Percentiles rank a stretch among this genome's conserved stretches.
Conservation (phyloP, 1,140 invertebrate genomes). For the Pinna nobilis region DNA sequence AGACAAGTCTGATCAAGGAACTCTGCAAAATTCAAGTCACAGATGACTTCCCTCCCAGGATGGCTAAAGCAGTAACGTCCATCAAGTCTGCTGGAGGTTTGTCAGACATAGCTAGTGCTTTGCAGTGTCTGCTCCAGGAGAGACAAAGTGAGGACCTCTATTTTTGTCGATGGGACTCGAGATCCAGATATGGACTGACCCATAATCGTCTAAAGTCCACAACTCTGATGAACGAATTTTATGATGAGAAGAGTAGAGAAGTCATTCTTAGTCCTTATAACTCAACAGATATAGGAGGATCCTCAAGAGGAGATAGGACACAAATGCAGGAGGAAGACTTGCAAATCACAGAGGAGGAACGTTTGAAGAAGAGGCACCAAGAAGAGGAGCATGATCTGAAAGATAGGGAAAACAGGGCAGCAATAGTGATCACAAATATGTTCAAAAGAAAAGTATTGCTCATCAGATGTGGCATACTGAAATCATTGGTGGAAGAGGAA, state of each 20-base stretch:
- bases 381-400: conserved; percentile 31
- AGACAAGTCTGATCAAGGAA: conserved; percentile 37
- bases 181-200: conserved; percentile 14
- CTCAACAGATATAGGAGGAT: background rate
- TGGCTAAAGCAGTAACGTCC: conserved; percentile 17
- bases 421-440: conserved; percentile 23
- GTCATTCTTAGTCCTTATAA: background rate
- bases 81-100: conserved; percentile 40
- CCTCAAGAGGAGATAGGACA: conserved; percentile 1
- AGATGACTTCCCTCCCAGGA: conserved; percentile 25
- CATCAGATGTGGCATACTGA: conserved; percentile 15
- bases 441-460: conserved; percentile 25
- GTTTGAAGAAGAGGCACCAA: conserved; percentile 29
- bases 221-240: background rate
- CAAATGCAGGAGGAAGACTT: conserved; percentile 25
- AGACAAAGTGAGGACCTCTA: conserved; percentile 40
- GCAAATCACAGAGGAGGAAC: conserved; percentile 33
- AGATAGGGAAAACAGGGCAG: conserved; percentile 30
- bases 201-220: background rate
- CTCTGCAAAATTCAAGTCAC: conserved; percentile 35
- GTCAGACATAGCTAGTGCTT: conserved; percentile 35
- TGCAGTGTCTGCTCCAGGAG: conserved; percentile 36
- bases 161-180: conserved; percentile 36
- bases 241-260: background rate
- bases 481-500: conserved; percentile 12